Percentiles rank a stretch among this genome's conserved stretches.
Conservation (phyloP, 2,888 invertebrate genomes). For the Dasysyrphus tricinctus region DNA sequence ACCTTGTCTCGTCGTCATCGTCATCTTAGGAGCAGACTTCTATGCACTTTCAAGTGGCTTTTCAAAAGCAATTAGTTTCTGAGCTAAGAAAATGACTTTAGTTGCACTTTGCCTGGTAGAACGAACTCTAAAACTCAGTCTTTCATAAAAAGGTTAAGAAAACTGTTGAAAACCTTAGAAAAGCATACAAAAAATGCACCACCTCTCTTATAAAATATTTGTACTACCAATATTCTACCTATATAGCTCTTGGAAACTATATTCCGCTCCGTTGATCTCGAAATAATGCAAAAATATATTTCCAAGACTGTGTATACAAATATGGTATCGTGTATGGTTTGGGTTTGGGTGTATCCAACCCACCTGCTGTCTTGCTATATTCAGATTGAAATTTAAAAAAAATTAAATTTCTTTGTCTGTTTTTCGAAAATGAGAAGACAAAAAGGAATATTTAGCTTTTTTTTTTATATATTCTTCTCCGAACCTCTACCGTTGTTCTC, state of each 20-base stretch:
- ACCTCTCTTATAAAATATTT: conserved; percentile 37
- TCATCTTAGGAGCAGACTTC: conserved; percentile 12
- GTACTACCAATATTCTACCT: neutral
- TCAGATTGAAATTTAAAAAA: conserved; percentile 23
- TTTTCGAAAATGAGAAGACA: neutral
- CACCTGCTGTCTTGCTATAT: neutral
- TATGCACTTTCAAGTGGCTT: conserved; percentile 41
- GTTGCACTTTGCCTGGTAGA: conserved; percentile 36
- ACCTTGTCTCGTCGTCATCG: conserved; percentile 4
- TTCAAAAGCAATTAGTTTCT: conserved; percentile 61
- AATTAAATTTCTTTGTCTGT: conserved; percentile 55
- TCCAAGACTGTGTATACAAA: conserved; percentile 34
- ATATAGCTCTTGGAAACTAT: conserved; percentile 43
- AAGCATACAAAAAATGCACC: neutral
- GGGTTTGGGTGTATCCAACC: neutral
- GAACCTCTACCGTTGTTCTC: neutral
- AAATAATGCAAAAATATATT: conserved; percentile 28
- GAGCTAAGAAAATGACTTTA: conserved; percentile 36
- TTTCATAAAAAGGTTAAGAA: conserved; percentile 29
- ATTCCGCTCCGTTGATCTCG: conserved; percentile 54
- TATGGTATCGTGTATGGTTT: neutral
- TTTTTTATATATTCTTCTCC: neutral
- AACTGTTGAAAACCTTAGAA: conserved; percentile 27
- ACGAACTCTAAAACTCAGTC: conserved; percentile 9
- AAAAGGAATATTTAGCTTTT: neutral